Base-by-base conservation (phyloP, 64 coral and sea anemone genomes). In the Actinia equina region DNA sequence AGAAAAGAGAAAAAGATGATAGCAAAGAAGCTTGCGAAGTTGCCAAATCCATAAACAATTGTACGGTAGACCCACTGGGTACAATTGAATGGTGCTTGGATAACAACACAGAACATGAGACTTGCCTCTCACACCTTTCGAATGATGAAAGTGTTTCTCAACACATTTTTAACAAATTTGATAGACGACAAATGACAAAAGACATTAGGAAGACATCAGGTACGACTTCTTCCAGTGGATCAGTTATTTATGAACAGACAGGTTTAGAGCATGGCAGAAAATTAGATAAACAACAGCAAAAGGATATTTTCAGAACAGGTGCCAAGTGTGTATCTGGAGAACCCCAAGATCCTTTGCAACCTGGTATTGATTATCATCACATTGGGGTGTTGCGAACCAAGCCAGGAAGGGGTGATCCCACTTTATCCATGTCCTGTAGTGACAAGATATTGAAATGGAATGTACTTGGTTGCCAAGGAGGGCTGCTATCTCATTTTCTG, bases 391-490 rank as follows among this genome's bases (percentile, higher is more conserved):
- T 99, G 22, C 90, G 97, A 18, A 99, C 97, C 59, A 99, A 99
- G 77, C 97, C 97, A 60, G 97, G 97, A 3, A 88, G 97, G 44
- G 97, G 97, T 82, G 97, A 99, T 54, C 94, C 88, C 18, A 99
- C 97, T 46, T 86, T 99, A 27, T 99, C 93, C 76, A 99, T 99
- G 97, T 99, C 97, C 12, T 99, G 97, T 76, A 99, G 97, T 71
- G 97, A 99, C 80, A 99, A 99, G 87, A 95, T 99, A 67, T 83
- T 99, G 88, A 99, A 99, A 67, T 99, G 97, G 97, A 93, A 88
- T 85, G 79, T 99, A 56, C 88, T 94, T 82, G 97, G 97, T 70
- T 91, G 85, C 63, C 97, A 99, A 61, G 97, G 97, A 9, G 97
- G 93, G 5, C 63, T 99, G 22, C 23, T 95, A 84, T 93, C 93